Percentiles rank a stretch among this genome's conserved stretches.
Conservation (phyloP, 1,140 invertebrate genomes). For the Melipona quadrifasciata region DNA sequence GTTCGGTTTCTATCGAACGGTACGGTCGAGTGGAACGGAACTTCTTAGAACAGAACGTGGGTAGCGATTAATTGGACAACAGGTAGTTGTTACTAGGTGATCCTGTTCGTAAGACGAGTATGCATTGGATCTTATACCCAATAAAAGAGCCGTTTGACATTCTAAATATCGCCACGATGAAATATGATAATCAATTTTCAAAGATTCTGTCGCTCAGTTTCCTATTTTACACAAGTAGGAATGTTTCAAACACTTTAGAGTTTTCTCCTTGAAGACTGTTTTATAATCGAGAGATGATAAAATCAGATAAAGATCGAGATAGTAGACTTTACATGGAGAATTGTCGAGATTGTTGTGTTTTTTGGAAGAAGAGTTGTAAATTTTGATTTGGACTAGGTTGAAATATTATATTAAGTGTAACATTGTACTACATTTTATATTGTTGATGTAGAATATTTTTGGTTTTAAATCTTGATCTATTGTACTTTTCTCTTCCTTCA, state of each 20-base stretch:
- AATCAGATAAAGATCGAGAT: not conserved
- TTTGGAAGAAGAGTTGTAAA: not conserved
- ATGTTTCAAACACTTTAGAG: not conserved
- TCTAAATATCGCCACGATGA: constrained; percentile 1
- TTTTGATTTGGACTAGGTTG: not conserved
- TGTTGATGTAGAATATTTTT: not conserved
- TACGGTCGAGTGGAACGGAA: not conserved
- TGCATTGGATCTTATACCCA: not conserved
- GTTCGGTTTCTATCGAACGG: not conserved
- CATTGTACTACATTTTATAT: too few species aligned
- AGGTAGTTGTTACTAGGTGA: constrained; percentile 37
- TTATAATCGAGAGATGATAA: not conserved
- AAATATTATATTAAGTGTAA: not conserved
- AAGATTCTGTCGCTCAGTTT: not conserved
- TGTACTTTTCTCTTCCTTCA: not conserved
- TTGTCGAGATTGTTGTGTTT: too few species aligned
- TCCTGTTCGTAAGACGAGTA: not conserved
- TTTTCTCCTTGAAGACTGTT: not conserved
- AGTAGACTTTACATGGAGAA: not conserved
- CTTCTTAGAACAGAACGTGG: constrained; percentile 33
- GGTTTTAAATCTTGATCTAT: not conserved
- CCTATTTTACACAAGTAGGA: not conserved
- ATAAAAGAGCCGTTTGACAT: constrained; percentile 24
- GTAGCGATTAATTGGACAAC: constrained; percentile 51
- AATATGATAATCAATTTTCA: constrained; percentile 40